A percentile compares a stretch with the other conserved stretches of the same genome.
These are phyloP conservation scores for Pharmacophagus antenor DNA, from an alignment of 2,888 invertebrate genomes.

Conservation along the genomic window DNA sequence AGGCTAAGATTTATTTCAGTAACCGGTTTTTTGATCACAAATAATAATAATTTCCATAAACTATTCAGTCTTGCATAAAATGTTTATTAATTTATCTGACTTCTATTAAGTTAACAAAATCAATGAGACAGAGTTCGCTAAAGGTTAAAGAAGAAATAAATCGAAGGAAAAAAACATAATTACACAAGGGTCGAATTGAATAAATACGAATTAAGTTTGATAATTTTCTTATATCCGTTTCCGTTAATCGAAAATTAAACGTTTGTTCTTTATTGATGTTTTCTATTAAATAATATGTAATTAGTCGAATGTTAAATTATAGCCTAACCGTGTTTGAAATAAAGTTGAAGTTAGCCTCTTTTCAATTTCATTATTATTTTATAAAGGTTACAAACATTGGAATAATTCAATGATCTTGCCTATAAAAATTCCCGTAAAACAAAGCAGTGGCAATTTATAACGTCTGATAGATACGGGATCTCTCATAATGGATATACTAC, in stretches of 20 bases:
- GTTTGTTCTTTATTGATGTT: neutral
- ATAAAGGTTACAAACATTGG: neutral
- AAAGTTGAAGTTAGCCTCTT: neutral
- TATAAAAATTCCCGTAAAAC: slow-evolving; percentile 18
- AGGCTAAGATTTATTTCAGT: too few relatives aligned
- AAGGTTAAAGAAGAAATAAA: too few relatives aligned
- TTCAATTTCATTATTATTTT: slow-evolving; percentile 1
- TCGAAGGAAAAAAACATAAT: too few relatives aligned
- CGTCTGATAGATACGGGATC: neutral
- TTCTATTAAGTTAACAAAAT: too few relatives aligned
- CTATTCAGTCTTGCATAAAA: too few relatives aligned
- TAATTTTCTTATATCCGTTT: slow-evolving; percentile 5
- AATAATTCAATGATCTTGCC: slow-evolving; percentile 9
- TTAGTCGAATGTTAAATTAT: neutral
- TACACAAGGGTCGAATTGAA: too few relatives aligned
- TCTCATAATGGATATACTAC: neutral
- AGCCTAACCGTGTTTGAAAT: neutral
- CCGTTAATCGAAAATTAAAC: slow-evolving; percentile 5
- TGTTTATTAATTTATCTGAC: too few relatives aligned
- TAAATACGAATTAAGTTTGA: too few relatives aligned
- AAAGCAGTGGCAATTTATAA: slow-evolving; percentile 11
- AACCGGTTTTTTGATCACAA: too few relatives aligned
- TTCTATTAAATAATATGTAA: neutral
- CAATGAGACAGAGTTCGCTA: too few relatives aligned
- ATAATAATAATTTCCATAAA: too few relatives aligned